Percentiles rank a stretch among this genome's conserved stretches.
These are phyloP conservation scores for Hemistola chrysoprasaria DNA, from an alignment of 2,888 invertebrate genomes.

Conservation along the genomic window DNA sequence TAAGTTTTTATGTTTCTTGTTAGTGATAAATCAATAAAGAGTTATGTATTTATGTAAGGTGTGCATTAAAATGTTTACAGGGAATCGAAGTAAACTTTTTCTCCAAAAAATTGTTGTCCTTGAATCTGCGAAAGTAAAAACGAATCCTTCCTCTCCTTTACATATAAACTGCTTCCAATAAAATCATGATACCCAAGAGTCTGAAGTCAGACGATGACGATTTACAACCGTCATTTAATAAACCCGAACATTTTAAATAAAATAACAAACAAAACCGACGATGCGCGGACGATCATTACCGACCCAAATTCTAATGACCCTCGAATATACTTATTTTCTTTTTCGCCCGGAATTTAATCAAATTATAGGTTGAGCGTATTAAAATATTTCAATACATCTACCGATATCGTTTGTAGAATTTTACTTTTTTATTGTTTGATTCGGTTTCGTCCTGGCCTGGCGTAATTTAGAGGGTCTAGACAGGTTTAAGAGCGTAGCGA, in stretches of 20 bases:
- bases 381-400: slow-evolving; percentile 79
- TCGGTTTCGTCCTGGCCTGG: slow-evolving; percentile 60
- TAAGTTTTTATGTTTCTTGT: too few relatives aligned
- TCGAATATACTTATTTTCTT: slow-evolving; percentile 72
- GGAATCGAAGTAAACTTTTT: too few relatives aligned
- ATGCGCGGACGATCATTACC: slow-evolving; percentile 73
- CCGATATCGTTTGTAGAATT: slow-evolving; percentile 77
- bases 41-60: too few relatives aligned
- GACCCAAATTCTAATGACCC: slow-evolving; percentile 77
- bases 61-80: too few relatives aligned
- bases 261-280: slow-evolving; percentile 69
- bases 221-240: slow-evolving; percentile 50
- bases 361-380: slow-evolving; percentile 80
- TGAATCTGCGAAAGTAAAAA: slow-evolving; percentile 9
- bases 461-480: slow-evolving; percentile 75
- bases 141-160: too few relatives aligned
- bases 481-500: slow-evolving; percentile 50
- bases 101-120: slow-evolving; percentile 11
- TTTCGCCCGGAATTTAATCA: slow-evolving; percentile 76
- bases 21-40: too few relatives aligned
- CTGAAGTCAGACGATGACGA: slow-evolving; percentile 32
- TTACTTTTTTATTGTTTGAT: slow-evolving; percentile 74
- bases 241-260: slow-evolving; percentile 55
- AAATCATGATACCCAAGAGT: slow-evolving; percentile 18
- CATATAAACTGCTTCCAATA: slow-evolving; percentile 11